These are phyloP conservation scores for Premnoplex brunnescens DNA, from an alignment of 2,797 vertebrate genomes.

Conservation along the genomic window DNA sequence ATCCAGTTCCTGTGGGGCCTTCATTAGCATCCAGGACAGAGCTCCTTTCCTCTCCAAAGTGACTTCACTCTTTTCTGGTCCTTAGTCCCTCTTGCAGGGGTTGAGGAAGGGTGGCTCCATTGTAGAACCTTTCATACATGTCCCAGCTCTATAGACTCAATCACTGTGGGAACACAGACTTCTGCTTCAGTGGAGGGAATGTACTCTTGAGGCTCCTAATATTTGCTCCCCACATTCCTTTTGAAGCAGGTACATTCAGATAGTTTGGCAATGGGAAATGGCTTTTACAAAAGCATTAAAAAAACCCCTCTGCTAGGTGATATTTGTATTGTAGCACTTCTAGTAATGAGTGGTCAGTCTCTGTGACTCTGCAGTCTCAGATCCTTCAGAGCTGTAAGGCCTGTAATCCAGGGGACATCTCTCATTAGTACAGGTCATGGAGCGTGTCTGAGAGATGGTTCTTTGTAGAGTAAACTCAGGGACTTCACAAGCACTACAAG, in stretches of 20 bases:
- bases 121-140: neutral
- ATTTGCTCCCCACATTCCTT: neutral
- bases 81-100: neutral
- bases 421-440: neutral
- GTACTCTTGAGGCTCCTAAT: neutral
- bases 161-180: neutral
- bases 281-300: neutral
- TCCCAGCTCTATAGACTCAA: neutral
- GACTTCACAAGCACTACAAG: slow-evolving; percentile 3
- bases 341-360: neutral
- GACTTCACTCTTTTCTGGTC: neutral
- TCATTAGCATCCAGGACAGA: neutral
- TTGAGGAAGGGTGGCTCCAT: neutral
- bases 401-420: neutral
- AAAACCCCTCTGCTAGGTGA: neutral
- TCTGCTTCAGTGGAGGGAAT: neutral
- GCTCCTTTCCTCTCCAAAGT: neutral
- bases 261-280: neutral
- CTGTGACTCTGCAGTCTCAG: neutral
- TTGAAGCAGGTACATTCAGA: neutral
- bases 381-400: neutral
- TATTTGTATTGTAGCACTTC: neutral
- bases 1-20: neutral
- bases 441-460: neutral
- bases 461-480: slow-evolving; percentile 30